These are phyloP conservation scores for Melanargia galathea DNA, from an alignment of 2,888 invertebrate genomes.

Conservation along the genomic window DNA sequence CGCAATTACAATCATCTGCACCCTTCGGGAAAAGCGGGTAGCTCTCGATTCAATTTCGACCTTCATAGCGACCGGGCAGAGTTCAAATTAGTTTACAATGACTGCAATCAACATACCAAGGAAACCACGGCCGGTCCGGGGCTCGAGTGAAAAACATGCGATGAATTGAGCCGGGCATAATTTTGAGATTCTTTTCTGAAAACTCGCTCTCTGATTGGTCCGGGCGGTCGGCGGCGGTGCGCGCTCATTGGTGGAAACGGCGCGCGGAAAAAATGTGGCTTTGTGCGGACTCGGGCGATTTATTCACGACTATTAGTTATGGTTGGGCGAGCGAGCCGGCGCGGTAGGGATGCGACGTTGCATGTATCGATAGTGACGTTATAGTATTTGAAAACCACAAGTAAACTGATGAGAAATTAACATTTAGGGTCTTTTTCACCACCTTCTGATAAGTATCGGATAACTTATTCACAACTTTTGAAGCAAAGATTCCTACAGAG, in stretches of 20 bases:
- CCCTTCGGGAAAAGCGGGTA: constrained; percentile 41
- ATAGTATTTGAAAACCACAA: no score
- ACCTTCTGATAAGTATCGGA: no score
- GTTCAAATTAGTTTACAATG: constrained; percentile 48
- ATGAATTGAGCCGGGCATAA: constrained; percentile 67
- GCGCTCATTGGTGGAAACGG: constrained; percentile 63
- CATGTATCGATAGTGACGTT: constrained; percentile 18
- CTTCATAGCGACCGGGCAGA: constrained; percentile 46
- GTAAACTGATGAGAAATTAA: no score
- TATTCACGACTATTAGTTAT: constrained; percentile 80
- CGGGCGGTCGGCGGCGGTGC: constrained; percentile 50
- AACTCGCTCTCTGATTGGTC: constrained; percentile 65
- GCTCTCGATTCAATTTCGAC: constrained; percentile 27
- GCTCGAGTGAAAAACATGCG: constrained; percentile 64
- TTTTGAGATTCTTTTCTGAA: constrained; percentile 71
- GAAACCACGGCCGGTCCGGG: constrained; percentile 67
- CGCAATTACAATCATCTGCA: constrained; percentile 65
- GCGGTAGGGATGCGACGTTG: constrained; percentile 21
- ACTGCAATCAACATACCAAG: constrained; percentile 40
- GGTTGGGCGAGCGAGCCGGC: constrained; percentile 58
- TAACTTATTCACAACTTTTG: no score
- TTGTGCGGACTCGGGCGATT: constrained; percentile 72
- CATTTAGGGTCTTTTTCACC: no score
- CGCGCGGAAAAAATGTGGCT: constrained; percentile 65
- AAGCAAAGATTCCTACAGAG: no score